Conservation (phyloP, 2,797 vertebrate genomes). For the Enteromius paludinosus region DNA sequence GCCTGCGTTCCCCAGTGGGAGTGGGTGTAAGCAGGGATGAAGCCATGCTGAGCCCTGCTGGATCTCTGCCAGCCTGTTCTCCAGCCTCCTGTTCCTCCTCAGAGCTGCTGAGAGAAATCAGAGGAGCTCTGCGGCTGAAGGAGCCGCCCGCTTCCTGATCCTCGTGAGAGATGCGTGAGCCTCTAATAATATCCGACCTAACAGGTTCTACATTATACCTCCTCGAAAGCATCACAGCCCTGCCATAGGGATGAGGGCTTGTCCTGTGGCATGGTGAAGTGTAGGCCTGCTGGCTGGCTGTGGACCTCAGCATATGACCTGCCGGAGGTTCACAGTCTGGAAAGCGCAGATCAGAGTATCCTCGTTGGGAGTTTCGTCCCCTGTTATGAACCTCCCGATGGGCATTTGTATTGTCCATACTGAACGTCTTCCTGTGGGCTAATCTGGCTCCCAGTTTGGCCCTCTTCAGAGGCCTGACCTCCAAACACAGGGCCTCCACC, state of each 20-base stretch:
- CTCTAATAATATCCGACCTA: conserved; percentile 15
- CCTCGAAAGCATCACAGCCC: neutral
- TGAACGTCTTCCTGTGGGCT: conserved; percentile 76
- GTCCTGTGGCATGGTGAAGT: neutral
- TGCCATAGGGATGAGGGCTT: neutral
- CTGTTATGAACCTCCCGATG: neutral
- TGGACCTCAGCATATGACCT: conserved; percentile 39
- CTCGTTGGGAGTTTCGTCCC: neutral
- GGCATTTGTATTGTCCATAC: conserved; percentile 75
- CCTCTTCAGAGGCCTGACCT: conserved; percentile 68
- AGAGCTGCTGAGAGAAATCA: conserved; percentile 61
- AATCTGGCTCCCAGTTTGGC: conserved; percentile 55
- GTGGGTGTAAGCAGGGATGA: conserved; percentile 27
- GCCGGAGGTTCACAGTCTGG: neutral
- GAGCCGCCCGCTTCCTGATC: conserved; percentile 26
- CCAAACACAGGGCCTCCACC: conserved; percentile 74
- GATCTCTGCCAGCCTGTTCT: conserved; percentile 10
- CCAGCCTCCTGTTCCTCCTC: conserved; percentile 43
- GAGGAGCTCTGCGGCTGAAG: conserved; percentile 37
- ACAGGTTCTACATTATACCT: conserved; percentile 1
- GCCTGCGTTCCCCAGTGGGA: conserved; percentile 70
- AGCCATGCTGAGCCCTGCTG: conserved; percentile 12
- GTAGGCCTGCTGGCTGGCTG: conserved; percentile 51
- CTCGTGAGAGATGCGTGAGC: neutral
- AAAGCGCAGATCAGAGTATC: neutral